Evolutionary conservation across 2,797 vertebrate species (phyloP).

Genomic region (Alfaro cultratus): DNA sequence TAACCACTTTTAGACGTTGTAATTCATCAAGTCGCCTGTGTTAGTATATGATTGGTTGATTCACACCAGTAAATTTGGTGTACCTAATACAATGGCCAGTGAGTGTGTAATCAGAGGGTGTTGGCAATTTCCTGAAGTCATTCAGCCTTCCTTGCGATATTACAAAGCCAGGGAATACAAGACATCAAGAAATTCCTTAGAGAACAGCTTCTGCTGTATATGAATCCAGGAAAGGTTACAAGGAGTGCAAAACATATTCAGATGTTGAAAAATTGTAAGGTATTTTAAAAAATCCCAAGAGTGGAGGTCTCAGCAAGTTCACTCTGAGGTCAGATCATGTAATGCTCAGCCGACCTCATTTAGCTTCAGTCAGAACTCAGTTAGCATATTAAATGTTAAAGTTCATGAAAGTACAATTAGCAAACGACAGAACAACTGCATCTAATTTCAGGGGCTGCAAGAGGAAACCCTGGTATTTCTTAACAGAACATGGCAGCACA

Average conservation of each 20-base stretch:
- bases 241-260: neutral
- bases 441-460: neutral
- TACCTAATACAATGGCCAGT: neutral
- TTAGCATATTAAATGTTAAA: constrained; percentile 7
- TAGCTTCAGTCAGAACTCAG: neutral
- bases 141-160: neutral
- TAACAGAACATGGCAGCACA: neutral
- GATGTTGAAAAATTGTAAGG: neutral
- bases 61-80: neutral
- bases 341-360: constrained; percentile 1
- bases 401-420: constrained; percentile 1
- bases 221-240: neutral
- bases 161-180: neutral
- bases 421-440: neutral
- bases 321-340: neutral
- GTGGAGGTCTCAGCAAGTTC: neutral
- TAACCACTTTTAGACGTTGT: neutral
- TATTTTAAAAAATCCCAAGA: neutral
- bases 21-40: neutral
- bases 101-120: neutral
- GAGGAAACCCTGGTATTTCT: neutral
- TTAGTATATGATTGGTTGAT: neutral
- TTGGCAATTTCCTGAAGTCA: neutral
- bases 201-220: neutral
- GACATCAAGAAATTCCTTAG: neutral